Evolutionary conservation across 2,797 vertebrate genomes (phyloP), one percentile per base, ranked within the genome.

Genomic region (Hippopotamyrus pictus): DNA sequence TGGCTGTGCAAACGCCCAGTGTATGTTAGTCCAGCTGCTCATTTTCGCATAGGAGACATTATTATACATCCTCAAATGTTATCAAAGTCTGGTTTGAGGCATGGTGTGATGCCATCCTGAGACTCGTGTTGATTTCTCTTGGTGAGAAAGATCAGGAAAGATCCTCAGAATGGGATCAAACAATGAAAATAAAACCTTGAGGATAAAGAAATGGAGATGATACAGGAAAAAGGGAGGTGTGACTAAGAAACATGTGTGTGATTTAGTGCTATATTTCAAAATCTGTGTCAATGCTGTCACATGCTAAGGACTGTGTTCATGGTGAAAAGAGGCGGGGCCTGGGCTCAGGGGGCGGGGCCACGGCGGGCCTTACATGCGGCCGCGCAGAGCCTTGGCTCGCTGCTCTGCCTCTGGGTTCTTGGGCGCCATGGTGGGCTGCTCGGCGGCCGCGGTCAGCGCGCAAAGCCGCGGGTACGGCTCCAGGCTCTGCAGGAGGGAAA

Each of bases 331-430:
- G 25, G 25, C 25, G 62, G 62, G 25, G 9, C 25, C 7, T 12
- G 11, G 25, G 11, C 0, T 4, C 62, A 69, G 25, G 11, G 53
- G 6, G 86, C 29, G 33, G 33, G 53, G 46, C 3, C n/a, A 17
- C 3, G 37, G 14, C 5, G 48, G 19, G 12, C 95, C 97, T 97
- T 95, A 99, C 98, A 98, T 98, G 86, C 98, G 97, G 91, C 98
- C 98, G 90, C 98, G 96, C 94, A 99, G 95, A 8, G 98, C 98
- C 95, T 99, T 99, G 91, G 98, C 98, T 93, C 97, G 97, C 94
- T 98, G 97, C 89, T 99, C 98, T 93, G 97, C 96, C 92, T 99
- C 98, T 5, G 97, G 96, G 94, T 99, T 98, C 89, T 97, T 95
- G 6, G 97, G 96, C 90, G 97, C 97, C 0, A 97, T 96, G 29